Base-by-base conservation (phyloP, 2,797 vertebrate genomes). In the Squalus acanthias region DNA sequence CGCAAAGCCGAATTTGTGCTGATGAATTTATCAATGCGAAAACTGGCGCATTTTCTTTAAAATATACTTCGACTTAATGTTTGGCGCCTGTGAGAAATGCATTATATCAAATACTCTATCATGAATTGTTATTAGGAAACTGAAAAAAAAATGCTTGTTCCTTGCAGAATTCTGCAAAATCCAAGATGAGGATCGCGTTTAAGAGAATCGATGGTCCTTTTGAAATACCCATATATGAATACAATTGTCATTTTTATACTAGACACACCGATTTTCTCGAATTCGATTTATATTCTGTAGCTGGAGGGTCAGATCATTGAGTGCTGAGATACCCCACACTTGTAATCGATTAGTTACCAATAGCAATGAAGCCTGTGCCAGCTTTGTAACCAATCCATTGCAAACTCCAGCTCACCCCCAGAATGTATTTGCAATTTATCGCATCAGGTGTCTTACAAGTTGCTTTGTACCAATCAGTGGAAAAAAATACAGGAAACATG, bases 321-420 rank as follows among this genome's bases (percentile, higher is more conserved):
- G 39, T 85, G 39, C 82, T 74, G 72, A 33, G 72, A 74, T 74
- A 33, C 26, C 29, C 26, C 85, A 24, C 22, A 26, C 6, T 53
- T 53, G 85, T 24, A 53, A 53, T 88, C 53, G 87, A 89, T 89
- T 67, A 93, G 20, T 93, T 67, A 93, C 20, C 91, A 69, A 93
- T 46, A 93, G 63, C 10, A 24, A 39, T 46, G 91, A 22, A 39
- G 79, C 17, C 60, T 92, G 29, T 39, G n/a, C 13, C 15, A 20
- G 91, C 20, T 20, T n/a, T 46, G 91, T 65, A 93, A 93, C 24
- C 2, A 39, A 69, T 39, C n/a, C 63, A 39, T 26, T 67, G 63
- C 63, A 39, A 93, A 67, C n/a, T 46, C 2, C n/a, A 93, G 60
- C 33, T 93, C 60, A 93, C n/a, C 89, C 60, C 33, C 26, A 22